Evolutionary conservation across 1,140 invertebrate species (phyloP).

Genomic region (Aradophagus sp.): DNA sequence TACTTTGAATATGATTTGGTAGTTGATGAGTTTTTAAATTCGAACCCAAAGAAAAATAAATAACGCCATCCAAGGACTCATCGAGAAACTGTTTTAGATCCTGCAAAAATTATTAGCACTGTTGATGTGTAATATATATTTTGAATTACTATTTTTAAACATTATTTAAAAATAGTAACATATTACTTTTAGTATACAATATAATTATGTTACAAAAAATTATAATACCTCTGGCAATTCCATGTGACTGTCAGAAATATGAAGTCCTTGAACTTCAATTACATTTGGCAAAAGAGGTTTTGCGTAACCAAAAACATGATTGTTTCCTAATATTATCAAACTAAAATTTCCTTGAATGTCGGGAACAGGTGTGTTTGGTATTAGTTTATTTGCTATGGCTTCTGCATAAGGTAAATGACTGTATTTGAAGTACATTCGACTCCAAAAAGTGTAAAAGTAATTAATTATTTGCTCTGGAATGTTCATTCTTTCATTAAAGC

Average conservation of each 20-base stretch:
- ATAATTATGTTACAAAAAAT: too few species aligned
- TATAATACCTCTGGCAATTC: too few species aligned
- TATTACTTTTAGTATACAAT: too few species aligned
- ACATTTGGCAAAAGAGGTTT: slow-evolving; percentile 73
- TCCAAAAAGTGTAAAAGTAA: slow-evolving; percentile 64
- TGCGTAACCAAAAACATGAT: slow-evolving; percentile 68
- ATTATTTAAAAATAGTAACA: too few species aligned
- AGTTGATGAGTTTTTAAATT: slow-evolving; percentile 76
- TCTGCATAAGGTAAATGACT: slow-evolving; percentile 63
- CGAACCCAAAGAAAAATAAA: slow-evolving; percentile 79
- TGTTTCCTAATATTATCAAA: slow-evolving; percentile 68
- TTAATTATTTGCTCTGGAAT: slow-evolving; percentile 61
- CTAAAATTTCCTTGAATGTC: slow-evolving; percentile 67
- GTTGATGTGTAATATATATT: too few species aligned
- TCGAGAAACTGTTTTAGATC: slow-evolving; percentile 75
- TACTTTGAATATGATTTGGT: slow-evolving; percentile 63
- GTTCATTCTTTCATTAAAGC: slow-evolving; percentile 65
- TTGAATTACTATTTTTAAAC: too few species aligned
- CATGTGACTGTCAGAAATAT: too few species aligned
- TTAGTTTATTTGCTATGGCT: slow-evolving; percentile 59
- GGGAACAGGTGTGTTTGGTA: slow-evolving; percentile 52
- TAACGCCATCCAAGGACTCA: slow-evolving; percentile 74
- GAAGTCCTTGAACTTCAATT: slow-evolving; percentile 76
- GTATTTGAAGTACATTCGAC: slow-evolving; percentile 65
- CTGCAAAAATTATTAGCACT: slow-evolving; percentile 61